Evolutionary conservation across 2,888 invertebrate genomes (phyloP).

Genomic region (Tromatobia lineatoria): DNA sequence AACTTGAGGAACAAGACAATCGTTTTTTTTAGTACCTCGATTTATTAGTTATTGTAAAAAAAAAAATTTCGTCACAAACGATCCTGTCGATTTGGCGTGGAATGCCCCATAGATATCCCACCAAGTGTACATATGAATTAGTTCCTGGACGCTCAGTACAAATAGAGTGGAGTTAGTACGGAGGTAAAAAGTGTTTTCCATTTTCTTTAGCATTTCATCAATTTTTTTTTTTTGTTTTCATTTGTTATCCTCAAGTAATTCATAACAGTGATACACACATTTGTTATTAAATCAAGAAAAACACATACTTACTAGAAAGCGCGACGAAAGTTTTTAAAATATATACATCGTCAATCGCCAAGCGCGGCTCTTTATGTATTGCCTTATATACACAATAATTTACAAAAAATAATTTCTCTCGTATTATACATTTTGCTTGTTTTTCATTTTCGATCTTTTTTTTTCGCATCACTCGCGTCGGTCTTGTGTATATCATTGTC

Average conservation of each 20-base stretch:
- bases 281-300: slow-evolving; percentile 30
- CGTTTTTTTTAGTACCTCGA: no score
- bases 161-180: slow-evolving; percentile 48
- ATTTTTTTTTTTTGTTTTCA: neutral
- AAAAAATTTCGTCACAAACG: no score
- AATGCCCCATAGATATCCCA: neutral
- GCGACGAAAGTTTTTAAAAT: slow-evolving; percentile 31
- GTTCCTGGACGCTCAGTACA: slow-evolving; percentile 24
- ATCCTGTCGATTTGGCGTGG: no score
- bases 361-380: slow-evolving; percentile 38
- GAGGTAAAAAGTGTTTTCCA: slow-evolving; percentile 32
- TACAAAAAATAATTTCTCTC: slow-evolving; percentile 66
- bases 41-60: no score
- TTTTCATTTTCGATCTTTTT: slow-evolving; percentile 28
- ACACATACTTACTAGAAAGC: slow-evolving; percentile 44
- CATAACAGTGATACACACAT: slow-evolving; percentile 69
- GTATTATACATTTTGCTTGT: slow-evolving; percentile 37
- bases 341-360: slow-evolving; percentile 16
- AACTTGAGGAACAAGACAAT: no score
- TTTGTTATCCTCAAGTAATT: slow-evolving; percentile 44
- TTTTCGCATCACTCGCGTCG: slow-evolving; percentile 31
- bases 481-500: slow-evolving; percentile 70
- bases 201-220: neutral
- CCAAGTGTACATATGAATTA: slow-evolving; percentile 21
- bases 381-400: slow-evolving; percentile 64